Base-by-base conservation (phyloP, 2,113 vertebrate species). In the Vicugna pacos region DNA sequence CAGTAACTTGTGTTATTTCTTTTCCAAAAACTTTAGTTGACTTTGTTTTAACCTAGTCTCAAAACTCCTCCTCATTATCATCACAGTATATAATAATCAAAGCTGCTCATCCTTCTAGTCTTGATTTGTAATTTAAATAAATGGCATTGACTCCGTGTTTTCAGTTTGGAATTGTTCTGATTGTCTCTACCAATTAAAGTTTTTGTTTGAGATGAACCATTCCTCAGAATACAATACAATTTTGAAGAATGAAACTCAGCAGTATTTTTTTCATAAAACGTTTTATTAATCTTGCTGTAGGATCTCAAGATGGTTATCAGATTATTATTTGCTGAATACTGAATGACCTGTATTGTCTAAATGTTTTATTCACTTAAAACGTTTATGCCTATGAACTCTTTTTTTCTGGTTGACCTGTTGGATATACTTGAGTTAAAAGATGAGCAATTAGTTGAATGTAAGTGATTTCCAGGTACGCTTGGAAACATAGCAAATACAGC, bases 321-420 rank as follows among this genome's bases (percentile, higher is more conserved):
- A 98, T 99, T 98, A 98, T 98, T 98, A 92, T 98, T 98, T 98
- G 95, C 96, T 98, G 98, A 98, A 98, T 97, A 54, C 80, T 91
- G 92, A 97, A 98, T 98, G 97, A 97, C 92, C 95, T 93, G 54
- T 97, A 97, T 98, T 98, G 97, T 97, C 97, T 93, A 96, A 97
- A 95, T 97, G 96, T 97, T 98, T 98, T 97, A 98, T 94, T 98
- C 98, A 87, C 94, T 95, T 98, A 97, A 97, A 98, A 98, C 94
- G 38, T 42, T 93, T 89, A 80, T 95, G 81, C 97, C 98, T 95
- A 90, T 97, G 84, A 87, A 89, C 95, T 98, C 89, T 98, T 98
- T 42, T 42, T 98, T 97, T 97, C 87, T 16, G 62, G 82, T 96
- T 96, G 95, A 96, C 90, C 97, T 97, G 93, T 98, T 97, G 96